Percentiles rank a stretch among this genome's conserved stretches.
phyloP scores from a whole-genome alignment of 2,888 invertebrate species.

The Spilosoma lubricipeda region DNA sequence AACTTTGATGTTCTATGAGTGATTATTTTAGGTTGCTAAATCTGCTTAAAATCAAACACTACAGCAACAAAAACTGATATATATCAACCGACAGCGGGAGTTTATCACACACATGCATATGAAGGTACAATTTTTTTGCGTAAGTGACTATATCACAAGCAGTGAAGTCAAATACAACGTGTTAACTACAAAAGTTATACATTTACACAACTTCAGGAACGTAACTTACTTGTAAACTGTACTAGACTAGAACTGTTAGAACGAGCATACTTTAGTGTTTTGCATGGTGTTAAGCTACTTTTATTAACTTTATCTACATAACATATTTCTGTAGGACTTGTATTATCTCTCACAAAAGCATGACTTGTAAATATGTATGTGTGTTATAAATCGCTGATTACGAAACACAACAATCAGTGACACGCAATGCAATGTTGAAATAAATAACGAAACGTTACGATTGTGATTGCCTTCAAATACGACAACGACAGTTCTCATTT shows the following conservation, averaged over 20 bases:
- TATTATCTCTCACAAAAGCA: slow-evolving; percentile 40
- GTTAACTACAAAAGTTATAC: slow-evolving; percentile 47
- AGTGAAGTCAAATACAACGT: slow-evolving; percentile 45
- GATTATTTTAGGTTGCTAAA: slow-evolving; percentile 52
- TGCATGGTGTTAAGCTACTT: slow-evolving; percentile 43
- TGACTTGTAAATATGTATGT: slow-evolving; percentile 61
- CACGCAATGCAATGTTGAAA: slow-evolving; percentile 69
- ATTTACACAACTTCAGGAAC: slow-evolving; percentile 29
- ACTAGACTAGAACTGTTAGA: slow-evolving; percentile 27
- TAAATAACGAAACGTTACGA: slow-evolving; percentile 58
- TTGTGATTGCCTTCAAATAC: slow-evolving; percentile 67
- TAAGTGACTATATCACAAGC: slow-evolving; percentile 46
- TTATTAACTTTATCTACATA: slow-evolving; percentile 28
- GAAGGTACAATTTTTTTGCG: slow-evolving; percentile 35
- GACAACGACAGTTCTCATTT: slow-evolving; percentile 54
- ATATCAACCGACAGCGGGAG: slow-evolving; percentile 50
- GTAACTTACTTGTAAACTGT: slow-evolving; percentile 25
- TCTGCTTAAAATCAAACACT: slow-evolving; percentile 64
- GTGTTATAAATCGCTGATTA: slow-evolving; percentile 71
- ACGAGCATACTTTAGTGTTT: slow-evolving; percentile 28
- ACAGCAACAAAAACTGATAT: slow-evolving; percentile 69
- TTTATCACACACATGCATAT: slow-evolving; percentile 60
- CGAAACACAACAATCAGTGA: slow-evolving; percentile 66
- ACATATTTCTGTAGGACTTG: slow-evolving; percentile 30
- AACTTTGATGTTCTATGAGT: slow-evolving; percentile 32